Conservation (phyloP, 2,797 vertebrate species). For the Spinus olivaceus region DNA sequence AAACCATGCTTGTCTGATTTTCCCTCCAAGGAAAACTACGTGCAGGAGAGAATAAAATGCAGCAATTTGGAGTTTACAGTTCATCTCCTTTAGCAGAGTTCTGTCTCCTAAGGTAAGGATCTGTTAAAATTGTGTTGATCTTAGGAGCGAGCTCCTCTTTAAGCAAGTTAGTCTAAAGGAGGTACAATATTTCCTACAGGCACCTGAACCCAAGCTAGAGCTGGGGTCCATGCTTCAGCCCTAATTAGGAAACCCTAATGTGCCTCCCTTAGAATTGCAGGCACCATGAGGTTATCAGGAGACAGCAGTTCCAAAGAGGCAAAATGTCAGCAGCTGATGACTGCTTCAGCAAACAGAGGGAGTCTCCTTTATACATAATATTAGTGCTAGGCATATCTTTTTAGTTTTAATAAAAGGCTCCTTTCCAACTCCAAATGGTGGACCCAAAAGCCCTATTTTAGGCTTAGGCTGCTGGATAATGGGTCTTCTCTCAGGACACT, state of each 20-base stretch:
- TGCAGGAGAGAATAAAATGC: not conserved
- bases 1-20: not conserved
- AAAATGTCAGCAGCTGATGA: not conserved
- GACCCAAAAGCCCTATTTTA: not conserved
- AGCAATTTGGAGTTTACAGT: not conserved
- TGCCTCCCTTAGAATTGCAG: not conserved
- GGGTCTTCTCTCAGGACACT: not conserved
- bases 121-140: not conserved
- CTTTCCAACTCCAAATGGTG: not conserved
- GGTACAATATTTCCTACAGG: not conserved
- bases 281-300: not conserved
- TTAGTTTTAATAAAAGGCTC: not conserved
- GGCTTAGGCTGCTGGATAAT: not conserved
- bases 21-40: not conserved
- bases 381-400: not conserved
- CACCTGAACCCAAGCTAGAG: not conserved
- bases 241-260: not conserved
- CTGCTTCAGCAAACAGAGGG: not conserved
- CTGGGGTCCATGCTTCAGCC: not conserved
- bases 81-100: not conserved
- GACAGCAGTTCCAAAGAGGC: not conserved
- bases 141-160: not conserved
- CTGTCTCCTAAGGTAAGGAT: not conserved
- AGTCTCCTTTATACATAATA: not conserved
- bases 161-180: not conserved